phyloP scores from a whole-genome alignment of 2,113 vertebrate genomes.

The Amphiprion ocellaris region DNA sequence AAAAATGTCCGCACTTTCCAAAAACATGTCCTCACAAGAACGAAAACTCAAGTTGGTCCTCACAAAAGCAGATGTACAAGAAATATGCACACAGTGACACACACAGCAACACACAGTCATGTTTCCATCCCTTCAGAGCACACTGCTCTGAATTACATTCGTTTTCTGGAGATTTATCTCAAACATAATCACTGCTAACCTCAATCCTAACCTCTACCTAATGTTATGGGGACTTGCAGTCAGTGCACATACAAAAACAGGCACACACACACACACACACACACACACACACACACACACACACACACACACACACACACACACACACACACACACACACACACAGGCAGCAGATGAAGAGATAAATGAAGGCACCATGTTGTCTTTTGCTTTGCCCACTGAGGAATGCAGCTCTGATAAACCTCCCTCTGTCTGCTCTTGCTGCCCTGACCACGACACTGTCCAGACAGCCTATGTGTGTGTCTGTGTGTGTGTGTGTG shows the following conservation, averaged over 20 bases:
- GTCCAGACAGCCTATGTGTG: conserved; percentile 5
- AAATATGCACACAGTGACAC: background rate
- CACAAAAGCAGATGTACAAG: too few species aligned
- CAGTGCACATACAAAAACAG: background rate
- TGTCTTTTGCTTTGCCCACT: conserved; percentile 36
- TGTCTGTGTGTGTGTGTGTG: background rate
- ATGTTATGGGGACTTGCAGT: background rate
- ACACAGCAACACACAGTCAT: background rate
- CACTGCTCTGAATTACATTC: fast-evolving
- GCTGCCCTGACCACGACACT: conserved; percentile 32
- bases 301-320: conserved; percentile 8
- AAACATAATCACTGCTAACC: background rate
- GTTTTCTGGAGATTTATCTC: background rate
- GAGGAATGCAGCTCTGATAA: conserved; percentile 51
- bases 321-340: conserved; percentile 4
- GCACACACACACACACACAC: background rate
- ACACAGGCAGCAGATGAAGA: conserved; percentile 18
- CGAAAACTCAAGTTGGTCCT: background rate
- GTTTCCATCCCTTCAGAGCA: too few species aligned
- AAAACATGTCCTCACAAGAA: too few species aligned
- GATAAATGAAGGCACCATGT: conserved; percentile 42
- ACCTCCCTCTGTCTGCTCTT: conserved; percentile 32
- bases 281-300: conserved; percentile 16
- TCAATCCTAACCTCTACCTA: background rate
- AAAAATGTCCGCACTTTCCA: too few species aligned